Percentiles rank a stretch among this genome's conserved stretches.
phyloP scores from a whole-genome alignment of 2,113 vertebrate genomes.

The Neodon shergylaensis region DNA sequence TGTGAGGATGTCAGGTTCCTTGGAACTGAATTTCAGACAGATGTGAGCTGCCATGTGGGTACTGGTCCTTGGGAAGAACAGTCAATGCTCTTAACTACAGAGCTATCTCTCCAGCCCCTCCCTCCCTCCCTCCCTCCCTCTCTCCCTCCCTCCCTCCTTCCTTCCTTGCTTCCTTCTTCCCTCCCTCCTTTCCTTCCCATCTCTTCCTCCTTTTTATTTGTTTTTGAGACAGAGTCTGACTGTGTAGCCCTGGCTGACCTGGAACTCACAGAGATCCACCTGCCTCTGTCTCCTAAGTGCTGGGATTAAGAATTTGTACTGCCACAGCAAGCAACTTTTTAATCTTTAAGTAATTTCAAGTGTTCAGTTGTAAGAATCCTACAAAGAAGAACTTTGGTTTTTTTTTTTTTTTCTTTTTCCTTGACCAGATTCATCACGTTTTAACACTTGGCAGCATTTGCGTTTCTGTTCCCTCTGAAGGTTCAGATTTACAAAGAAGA shows the following conservation, averaged over 20 bases:
- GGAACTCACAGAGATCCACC: background rate
- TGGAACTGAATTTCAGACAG: background rate
- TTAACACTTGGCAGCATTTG: background rate
- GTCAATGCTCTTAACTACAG: background rate
- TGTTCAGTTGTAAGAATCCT: background rate
- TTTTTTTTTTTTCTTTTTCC: background rate
- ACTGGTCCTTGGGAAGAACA: background rate
- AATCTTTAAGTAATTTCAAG: conserved; percentile 36
- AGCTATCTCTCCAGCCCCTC: background rate
- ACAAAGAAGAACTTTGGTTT: background rate
- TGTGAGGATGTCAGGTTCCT: background rate
- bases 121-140: rapidly evolving
- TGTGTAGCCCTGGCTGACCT: background rate
- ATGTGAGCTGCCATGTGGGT: background rate
- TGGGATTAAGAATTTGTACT: background rate
- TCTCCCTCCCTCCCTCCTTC: rapidly evolving
- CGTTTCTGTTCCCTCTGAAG: background rate
- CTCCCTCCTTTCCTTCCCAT: background rate
- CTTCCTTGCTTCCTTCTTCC: too few relatives aligned
- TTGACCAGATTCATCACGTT: background rate
- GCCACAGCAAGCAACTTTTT: background rate
- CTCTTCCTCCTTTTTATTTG: background rate
- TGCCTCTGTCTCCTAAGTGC: background rate
- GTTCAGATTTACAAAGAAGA: background rate
- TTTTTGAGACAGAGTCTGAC: background rate